Conservation (phyloP, 2,113 vertebrate genomes). For the Pangasianodon gigas region DNA sequence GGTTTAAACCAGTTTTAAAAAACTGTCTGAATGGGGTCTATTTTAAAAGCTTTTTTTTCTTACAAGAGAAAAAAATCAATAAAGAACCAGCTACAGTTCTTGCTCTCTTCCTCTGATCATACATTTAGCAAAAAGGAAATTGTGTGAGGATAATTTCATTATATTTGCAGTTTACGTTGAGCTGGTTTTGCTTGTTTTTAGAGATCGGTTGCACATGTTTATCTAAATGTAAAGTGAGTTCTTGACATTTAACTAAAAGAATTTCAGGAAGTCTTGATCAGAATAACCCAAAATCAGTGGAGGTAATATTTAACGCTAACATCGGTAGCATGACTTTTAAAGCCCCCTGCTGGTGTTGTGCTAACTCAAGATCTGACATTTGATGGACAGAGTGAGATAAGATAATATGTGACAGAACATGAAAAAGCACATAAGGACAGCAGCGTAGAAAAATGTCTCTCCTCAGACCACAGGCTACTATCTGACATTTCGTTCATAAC, state of each 20-base stretch:
- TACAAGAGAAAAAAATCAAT: slow-evolving; percentile 20
- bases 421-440: slow-evolving; percentile 38
- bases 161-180: not conserved
- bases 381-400: slow-evolving; percentile 37
- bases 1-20: not conserved
- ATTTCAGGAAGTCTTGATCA: not conserved
- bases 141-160: not conserved
- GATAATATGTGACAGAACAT: slow-evolving; percentile 44
- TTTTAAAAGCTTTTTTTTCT: not conserved
- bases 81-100: not conserved
- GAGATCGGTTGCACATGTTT: not conserved
- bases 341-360: slow-evolving; percentile 4
- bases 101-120: not conserved
- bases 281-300: not conserved
- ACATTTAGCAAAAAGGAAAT: not conserved
- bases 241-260: not conserved
- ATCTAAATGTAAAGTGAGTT: not conserved
- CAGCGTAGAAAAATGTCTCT: slow-evolving; percentile 12
- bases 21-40: not conserved
- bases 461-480: slow-evolving; percentile 17
- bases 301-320: not conserved
- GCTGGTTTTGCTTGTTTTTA: slow-evolving; percentile 2
- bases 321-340: not conserved
- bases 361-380: slow-evolving; percentile 33
- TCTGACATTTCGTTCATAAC: slow-evolving; percentile 41